Evolutionary conservation across 2,113 vertebrate genomes (phyloP).

Genomic region (Grallaria varia): DNA sequence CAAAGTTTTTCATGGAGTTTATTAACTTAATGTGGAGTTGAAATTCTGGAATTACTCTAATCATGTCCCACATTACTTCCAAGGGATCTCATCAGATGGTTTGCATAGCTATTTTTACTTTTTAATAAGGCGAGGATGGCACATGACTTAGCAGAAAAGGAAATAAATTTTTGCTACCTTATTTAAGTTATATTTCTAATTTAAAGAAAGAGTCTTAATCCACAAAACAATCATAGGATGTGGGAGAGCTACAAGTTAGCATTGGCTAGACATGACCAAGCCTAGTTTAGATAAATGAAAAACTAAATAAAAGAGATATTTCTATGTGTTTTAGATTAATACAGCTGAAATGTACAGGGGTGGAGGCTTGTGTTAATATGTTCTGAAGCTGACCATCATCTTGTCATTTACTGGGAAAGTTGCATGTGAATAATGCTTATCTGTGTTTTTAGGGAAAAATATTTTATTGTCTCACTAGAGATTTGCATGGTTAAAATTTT

Average conservation of each 20-base stretch:
- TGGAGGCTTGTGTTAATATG: not conserved
- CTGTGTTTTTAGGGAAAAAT: not conserved
- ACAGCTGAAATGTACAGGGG: not conserved
- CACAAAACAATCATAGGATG: rapidly evolving
- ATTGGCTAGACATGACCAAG: not conserved
- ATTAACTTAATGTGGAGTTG: not conserved
- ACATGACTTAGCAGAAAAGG: not conserved
- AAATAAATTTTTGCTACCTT: not conserved
- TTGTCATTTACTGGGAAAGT: not conserved
- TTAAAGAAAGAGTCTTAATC: not conserved
- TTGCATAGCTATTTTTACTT: not conserved
- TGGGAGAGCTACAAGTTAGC: not conserved
- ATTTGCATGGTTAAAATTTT: not conserved
- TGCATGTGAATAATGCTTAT: not conserved
- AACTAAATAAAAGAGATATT: not conserved
- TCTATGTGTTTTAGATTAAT: not conserved
- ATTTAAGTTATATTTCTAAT: not conserved
- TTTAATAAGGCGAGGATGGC: not conserved
- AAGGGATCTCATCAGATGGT: not conserved
- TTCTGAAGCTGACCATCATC: not conserved
- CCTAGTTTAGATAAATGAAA: not conserved
- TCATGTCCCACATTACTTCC: not conserved
- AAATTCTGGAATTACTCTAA: not conserved
- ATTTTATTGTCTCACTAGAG: not conserved
- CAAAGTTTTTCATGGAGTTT: constrained; percentile 3